These are phyloP conservation scores for Bibio marci DNA, from an alignment of 2,888 invertebrate species.

Conservation along the genomic window DNA sequence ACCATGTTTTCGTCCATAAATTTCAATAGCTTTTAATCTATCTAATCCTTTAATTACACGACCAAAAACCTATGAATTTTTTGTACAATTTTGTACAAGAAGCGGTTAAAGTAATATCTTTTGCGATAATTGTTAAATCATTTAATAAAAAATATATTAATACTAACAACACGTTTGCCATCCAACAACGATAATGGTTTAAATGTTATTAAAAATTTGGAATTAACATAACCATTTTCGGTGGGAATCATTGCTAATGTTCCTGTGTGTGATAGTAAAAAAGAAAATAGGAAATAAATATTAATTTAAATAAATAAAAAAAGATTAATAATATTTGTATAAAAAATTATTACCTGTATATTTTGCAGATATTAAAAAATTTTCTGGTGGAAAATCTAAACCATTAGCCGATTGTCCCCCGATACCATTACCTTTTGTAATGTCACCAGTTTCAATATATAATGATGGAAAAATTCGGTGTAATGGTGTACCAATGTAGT, in stretches of 20 bases:
- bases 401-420: background rate
- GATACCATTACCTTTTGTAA: background rate
- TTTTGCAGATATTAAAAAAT: background rate
- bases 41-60: slow-evolving; percentile 16
- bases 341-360: no score
- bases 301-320: no score
- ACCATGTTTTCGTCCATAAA: slow-evolving; percentile 20
- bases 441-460: background rate
- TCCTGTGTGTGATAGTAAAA: no score
- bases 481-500: background rate
- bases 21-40: slow-evolving; percentile 16
- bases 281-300: no score
- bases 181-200: background rate
- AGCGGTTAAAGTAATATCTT: no score
- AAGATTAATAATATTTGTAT: no score
- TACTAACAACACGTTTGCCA: background rate
- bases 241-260: background rate
- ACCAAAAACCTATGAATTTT: slow-evolving; percentile 14
- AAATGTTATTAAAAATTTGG: background rate
- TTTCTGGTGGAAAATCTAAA: background rate
- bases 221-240: background rate
- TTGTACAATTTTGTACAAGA: no score
- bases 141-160: no score
- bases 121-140: no score
- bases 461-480: background rate